Evolutionary conservation across 2,888 invertebrate genomes (phyloP), one percentile per base, ranked within the genome.

Genomic region (Eulithis testata): DNA sequence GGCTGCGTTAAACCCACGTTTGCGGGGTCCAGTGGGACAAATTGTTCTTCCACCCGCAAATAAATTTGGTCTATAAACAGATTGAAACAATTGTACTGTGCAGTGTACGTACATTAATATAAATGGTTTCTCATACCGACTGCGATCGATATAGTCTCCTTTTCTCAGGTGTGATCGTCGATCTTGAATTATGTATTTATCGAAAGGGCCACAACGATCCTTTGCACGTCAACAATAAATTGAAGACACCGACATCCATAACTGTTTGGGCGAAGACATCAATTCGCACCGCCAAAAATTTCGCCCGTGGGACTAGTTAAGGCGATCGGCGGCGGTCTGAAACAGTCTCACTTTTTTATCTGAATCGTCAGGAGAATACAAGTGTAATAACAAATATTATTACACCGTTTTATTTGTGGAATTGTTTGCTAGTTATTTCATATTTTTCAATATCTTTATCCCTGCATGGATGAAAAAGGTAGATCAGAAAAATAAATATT

Each of bases 31-130:
- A 73, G 68, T 61, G 76, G 71, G 65, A 69, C 67, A 70, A 77
- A 78, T 79, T 78, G 76, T 78, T 75, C 76, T 77, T 78, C 63
- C 63, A 67, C 36, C 66, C 69, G 66, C 74, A 78, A 77, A 77
- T 76, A 76, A 76, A 78, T 77, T 75, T 57, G 67, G 60, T 55
- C 9, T 21, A 61, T 66, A 61, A 64, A 56, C 66, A 70, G 55
- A 73, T 77, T 74, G 70, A 72, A 73, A 74, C 21, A 57, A 31
- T 14, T 44, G 44, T 44, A 44, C 9, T 40, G 40, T 44, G 14
- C 47, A 12, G 6, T 21, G 44, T 11, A 9, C 7, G 40, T 40
- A 53, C 60, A 54, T 57, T 64, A 52, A 57, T 49, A 52, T 66
- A 47, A 59, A 12, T 21, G 40, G 55, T 52, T 8, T n/a, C 37